A percentile compares a stretch with the other conserved stretches of the same genome.
Evolutionary conservation across 2,797 vertebrate genomes (phyloP).

Genomic region (Geotrypetes seraphini): DNA sequence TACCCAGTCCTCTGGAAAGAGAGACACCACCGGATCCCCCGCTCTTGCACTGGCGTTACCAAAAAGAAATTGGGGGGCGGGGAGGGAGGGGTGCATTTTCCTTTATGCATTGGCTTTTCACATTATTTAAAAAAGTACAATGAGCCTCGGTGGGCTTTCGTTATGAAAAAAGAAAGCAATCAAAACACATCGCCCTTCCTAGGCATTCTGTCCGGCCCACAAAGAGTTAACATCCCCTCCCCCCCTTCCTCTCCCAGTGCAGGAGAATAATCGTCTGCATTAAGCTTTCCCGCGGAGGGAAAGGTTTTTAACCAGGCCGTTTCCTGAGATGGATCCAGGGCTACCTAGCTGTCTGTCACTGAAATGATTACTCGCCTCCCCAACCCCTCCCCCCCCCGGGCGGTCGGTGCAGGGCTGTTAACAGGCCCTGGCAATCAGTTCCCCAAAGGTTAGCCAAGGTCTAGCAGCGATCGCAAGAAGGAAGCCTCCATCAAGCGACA

Average conservation of each 20-base stretch:
- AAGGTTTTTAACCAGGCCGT: constrained; percentile 43
- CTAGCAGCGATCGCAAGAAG: constrained; percentile 21
- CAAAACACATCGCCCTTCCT: too few relatives aligned
- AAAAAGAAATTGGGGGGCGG: too few relatives aligned
- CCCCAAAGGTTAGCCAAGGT: constrained; percentile 51
- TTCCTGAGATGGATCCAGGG: constrained; percentile 29
- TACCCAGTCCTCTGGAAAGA: too few relatives aligned
- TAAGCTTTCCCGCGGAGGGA: constrained; percentile 27
- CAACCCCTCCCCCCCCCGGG: constrained; percentile 15
- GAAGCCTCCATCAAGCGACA: too few relatives aligned
- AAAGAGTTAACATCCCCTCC: constrained; percentile 22
- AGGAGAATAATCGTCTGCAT: constrained; percentile 25
- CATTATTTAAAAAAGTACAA: too few relatives aligned
- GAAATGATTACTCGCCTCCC: constrained; percentile 23
- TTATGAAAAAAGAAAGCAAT: too few relatives aligned
- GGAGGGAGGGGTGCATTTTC: too few relatives aligned
- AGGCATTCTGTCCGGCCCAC: too few relatives aligned
- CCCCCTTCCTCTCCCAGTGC: constrained; percentile 21
- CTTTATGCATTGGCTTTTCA: too few relatives aligned
- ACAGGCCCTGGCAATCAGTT: constrained; percentile 39
- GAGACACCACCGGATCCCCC: constrained; percentile 28
- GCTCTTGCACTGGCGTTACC: too few relatives aligned
- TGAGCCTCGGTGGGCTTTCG: too few relatives aligned
- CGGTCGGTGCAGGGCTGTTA: constrained; percentile 22
- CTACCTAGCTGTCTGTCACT: constrained; percentile 34